A percentile compares a stretch with the other conserved stretches of the same genome.
These are phyloP conservation scores for Paramisgurnus dabryanus DNA, from an alignment of 2,113 vertebrate genomes.

Conservation along the genomic window DNA sequence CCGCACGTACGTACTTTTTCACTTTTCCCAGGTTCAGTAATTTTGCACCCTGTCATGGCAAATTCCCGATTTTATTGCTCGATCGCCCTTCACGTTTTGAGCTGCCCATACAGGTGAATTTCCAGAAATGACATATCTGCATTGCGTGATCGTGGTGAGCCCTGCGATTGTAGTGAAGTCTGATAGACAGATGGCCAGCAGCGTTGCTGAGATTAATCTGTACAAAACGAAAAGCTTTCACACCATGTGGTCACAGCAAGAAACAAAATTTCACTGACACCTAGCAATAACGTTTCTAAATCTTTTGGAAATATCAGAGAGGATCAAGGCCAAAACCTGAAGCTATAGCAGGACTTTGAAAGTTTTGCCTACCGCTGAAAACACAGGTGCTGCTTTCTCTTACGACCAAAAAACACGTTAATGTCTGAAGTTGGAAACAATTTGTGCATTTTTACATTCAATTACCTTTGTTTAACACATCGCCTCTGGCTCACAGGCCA, in stretches of 20 bases:
- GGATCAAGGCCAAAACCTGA: background rate
- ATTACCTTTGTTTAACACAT: slow-evolving; percentile 67
- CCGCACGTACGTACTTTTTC: background rate
- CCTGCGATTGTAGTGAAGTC: slow-evolving; percentile 16
- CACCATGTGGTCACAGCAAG: slow-evolving; percentile 35
- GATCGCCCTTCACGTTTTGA: background rate
- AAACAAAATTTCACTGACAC: slow-evolving; percentile 35
- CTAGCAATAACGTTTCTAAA: slow-evolving; percentile 43
- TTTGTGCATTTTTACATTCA: slow-evolving; percentile 65
- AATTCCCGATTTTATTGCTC: slow-evolving; percentile 19
- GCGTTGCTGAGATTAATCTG: slow-evolving; percentile 49
- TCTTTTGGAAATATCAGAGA: slow-evolving; percentile 7
- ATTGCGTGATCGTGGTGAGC: background rate
- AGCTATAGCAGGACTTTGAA: slow-evolving; percentile 39
- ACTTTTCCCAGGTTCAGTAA: background rate
- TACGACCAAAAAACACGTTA: slow-evolving; percentile 56
- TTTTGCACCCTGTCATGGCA: slow-evolving; percentile 26
- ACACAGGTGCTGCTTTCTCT: background rate
- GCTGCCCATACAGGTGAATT: background rate
- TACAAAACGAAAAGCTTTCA: slow-evolving; percentile 39
- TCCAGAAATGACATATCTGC: background rate
- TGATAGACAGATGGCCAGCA: slow-evolving; percentile 46
- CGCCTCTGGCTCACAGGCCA: slow-evolving; percentile 28
- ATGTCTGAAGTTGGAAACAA: slow-evolving; percentile 55
- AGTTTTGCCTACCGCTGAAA: background rate